Conservation (phyloP, 2,113 vertebrate species). For the Scomber colias region DNA sequence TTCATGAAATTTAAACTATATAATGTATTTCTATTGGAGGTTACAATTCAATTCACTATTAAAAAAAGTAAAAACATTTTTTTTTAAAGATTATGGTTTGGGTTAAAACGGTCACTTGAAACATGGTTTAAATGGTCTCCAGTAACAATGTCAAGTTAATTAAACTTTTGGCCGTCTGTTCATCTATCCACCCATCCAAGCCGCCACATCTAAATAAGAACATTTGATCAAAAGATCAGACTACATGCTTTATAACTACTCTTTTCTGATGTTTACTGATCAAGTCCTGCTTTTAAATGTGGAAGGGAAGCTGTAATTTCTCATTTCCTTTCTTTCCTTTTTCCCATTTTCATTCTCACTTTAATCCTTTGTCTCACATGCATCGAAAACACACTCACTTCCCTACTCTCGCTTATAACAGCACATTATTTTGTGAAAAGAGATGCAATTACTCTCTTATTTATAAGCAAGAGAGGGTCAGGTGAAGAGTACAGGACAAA, state of each 20-base stretch:
- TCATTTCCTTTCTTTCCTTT: neutral
- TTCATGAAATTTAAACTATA: no score
- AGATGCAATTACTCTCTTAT: constrained; percentile 30
- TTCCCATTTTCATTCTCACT: no score
- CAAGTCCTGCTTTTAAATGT: neutral
- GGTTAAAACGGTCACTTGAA: no score
- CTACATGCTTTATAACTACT: neutral
- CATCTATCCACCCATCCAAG: no score
- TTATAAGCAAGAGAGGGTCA: constrained; percentile 7
- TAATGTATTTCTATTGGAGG: no score
- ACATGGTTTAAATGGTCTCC: no score
- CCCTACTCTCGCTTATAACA: neutral
- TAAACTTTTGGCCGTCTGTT: no score
- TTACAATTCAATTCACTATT: no score
- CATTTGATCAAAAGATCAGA: neutral
- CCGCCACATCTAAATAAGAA: no score
- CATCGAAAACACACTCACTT: neutral
- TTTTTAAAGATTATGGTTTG: no score
- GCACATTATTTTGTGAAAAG: constrained; percentile 3
- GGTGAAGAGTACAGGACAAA: neutral
- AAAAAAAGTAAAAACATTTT: no score
- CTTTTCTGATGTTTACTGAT: neutral
- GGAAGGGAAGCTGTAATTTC: neutral
- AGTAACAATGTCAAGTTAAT: no score
- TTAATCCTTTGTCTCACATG: neutral